These are phyloP conservation scores for Porphyrio hochstetteri DNA, from an alignment of 2,113 vertebrate species.

Conservation along the genomic window DNA sequence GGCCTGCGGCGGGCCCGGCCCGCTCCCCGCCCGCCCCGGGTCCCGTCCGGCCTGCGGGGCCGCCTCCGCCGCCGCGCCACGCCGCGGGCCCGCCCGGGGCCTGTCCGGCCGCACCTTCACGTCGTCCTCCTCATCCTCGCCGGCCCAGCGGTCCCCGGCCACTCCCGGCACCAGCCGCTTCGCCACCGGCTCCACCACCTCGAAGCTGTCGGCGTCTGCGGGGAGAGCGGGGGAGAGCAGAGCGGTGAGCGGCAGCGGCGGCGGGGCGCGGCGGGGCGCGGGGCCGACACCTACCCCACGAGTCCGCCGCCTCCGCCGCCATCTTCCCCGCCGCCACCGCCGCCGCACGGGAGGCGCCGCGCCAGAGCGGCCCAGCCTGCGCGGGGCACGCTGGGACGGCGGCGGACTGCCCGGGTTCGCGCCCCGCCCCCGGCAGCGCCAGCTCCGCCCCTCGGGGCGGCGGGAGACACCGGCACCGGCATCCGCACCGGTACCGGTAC, in stretches of 20 bases:
- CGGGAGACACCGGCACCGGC: no score
- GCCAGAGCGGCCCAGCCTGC: background rate
- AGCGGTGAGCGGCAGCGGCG: background rate
- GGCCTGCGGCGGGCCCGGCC: background rate
- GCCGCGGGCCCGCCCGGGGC: background rate
- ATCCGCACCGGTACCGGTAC: background rate
- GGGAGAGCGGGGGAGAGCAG: slow-evolving; percentile 28
- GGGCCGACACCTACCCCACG: slow-evolving; percentile 79
- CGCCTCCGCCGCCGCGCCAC: background rate
- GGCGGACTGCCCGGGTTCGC: background rate
- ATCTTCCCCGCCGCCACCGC: slow-evolving; percentile 67
- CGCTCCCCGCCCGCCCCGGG: background rate
- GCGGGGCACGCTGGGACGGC: slow-evolving; percentile 64
- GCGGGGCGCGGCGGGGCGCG: background rate
- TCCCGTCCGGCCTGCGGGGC: background rate
- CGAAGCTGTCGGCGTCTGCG: slow-evolving; percentile 87
- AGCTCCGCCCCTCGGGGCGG: background rate
- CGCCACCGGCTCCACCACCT: slow-evolving; percentile 76
- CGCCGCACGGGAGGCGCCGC: slow-evolving; percentile 57
- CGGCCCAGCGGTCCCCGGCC: slow-evolving; percentile 87
- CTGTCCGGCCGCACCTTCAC: slow-evolving; percentile 81
- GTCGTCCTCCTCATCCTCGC: slow-evolving; percentile 91
- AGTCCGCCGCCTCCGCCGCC: slow-evolving; percentile 84
- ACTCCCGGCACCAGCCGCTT: slow-evolving; percentile 63
- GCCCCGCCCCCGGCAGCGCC: background rate